phyloP scores from a whole-genome alignment of 2,797 vertebrate genomes.

The Hafferia zeledoni region DNA sequence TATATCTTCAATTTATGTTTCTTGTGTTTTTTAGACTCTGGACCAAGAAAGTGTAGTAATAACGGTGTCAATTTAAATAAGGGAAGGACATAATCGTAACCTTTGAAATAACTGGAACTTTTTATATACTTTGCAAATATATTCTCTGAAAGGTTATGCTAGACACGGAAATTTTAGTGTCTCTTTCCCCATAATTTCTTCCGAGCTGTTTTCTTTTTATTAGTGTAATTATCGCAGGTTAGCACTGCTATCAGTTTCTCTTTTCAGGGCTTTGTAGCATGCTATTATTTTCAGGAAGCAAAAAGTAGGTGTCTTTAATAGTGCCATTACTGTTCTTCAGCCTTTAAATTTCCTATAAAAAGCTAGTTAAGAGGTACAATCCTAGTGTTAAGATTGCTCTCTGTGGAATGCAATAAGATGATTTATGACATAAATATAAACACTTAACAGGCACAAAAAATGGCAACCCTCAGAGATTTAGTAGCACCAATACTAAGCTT shows the following conservation, averaged over 20 bases:
- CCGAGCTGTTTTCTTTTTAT: slow-evolving; percentile 61
- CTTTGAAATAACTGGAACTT: slow-evolving; percentile 59
- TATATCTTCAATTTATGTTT: neutral
- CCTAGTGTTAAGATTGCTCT: slow-evolving; percentile 14
- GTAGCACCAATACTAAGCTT: neutral
- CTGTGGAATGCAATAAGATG: slow-evolving; percentile 2
- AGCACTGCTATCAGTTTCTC: slow-evolving; percentile 54
- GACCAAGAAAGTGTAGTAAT: neutral
- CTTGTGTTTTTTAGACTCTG: slow-evolving; percentile 3
- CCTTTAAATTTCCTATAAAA: slow-evolving; percentile 65
- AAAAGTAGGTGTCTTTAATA: slow-evolving; percentile 63
- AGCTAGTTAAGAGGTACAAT: slow-evolving; percentile 52
- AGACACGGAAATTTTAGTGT: slow-evolving; percentile 50
- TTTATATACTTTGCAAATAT: slow-evolving; percentile 57
- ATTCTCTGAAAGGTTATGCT: slow-evolving; percentile 50
- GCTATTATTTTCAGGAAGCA: slow-evolving; percentile 55
- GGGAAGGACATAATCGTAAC: slow-evolving; percentile 45
- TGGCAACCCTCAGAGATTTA: slow-evolving; percentile 51
- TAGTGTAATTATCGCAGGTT: slow-evolving; percentile 70
- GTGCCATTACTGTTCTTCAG: slow-evolving; percentile 51
- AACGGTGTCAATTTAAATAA: slow-evolving; percentile 64
- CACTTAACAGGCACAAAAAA: slow-evolving; percentile 42
- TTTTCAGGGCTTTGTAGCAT: slow-evolving; percentile 35
- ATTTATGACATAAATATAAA: slow-evolving; percentile 66
- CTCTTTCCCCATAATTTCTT: slow-evolving; percentile 50